phyloP scores from a whole-genome alignment of 2,797 vertebrate species.

The Pseudopleuronectes americanus region DNA sequence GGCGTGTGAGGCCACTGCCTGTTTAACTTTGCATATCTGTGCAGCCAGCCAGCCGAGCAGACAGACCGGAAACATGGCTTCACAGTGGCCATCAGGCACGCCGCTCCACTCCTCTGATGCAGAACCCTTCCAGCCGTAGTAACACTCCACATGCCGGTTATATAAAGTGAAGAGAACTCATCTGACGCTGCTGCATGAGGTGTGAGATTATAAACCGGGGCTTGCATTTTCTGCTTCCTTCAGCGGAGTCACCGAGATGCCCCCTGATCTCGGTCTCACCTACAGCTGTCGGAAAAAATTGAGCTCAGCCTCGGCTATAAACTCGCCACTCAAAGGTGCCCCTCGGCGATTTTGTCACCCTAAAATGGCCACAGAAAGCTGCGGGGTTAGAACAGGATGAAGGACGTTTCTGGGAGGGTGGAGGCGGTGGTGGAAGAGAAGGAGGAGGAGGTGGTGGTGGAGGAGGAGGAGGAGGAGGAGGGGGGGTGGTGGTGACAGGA shows the following conservation, averaged over 20 bases:
- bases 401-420: background rate
- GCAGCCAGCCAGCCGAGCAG: conserved; percentile 49
- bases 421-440: too few species aligned
- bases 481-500: background rate
- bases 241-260: conserved; percentile 32
- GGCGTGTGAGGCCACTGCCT: conserved; percentile 55
- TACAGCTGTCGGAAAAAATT: conserved; percentile 23
- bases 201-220: conserved; percentile 64
- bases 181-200: conserved; percentile 58
- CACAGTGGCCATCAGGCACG: conserved; percentile 22
- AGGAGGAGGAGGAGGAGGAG: too few species aligned
- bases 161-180: conserved; percentile 63
- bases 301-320: conserved; percentile 28
- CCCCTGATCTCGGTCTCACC: conserved; percentile 39
- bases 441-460: too few species aligned
- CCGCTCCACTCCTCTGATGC: conserved; percentile 32
- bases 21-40: conserved; percentile 63
- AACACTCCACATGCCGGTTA: conserved; percentile 61
- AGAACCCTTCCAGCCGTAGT: conserved; percentile 43
- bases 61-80: conserved; percentile 40
- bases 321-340: conserved; percentile 44
- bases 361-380: conserved; percentile 52
- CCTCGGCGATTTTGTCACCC: conserved; percentile 51
- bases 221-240: conserved; percentile 32
- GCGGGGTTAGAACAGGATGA: conserved; percentile 41